A percentile compares a stretch with the other conserved stretches of the same genome.
phyloP scores from a whole-genome alignment of 2,888 invertebrate genomes.

The Drosophila rubida region DNA sequence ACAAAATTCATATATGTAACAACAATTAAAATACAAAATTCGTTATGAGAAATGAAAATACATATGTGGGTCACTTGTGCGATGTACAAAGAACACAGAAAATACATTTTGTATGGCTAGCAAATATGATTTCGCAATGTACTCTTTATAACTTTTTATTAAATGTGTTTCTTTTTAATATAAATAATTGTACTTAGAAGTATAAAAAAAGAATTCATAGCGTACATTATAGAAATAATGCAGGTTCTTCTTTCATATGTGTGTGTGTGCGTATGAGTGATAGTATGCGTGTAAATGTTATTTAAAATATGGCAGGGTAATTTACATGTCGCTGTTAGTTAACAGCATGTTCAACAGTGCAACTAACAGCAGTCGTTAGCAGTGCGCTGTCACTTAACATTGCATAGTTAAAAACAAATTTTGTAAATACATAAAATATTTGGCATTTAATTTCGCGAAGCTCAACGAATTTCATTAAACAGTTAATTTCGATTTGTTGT shows the following conservation, averaged over 20 bases:
- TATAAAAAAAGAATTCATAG: conserved; percentile 26
- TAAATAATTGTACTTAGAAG: conserved; percentile 53
- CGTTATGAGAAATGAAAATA: conserved; percentile 59
- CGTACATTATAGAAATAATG: conserved; percentile 33
- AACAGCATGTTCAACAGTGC: conserved; percentile 28
- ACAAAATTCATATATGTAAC: conserved; percentile 67
- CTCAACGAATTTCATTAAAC: conserved; percentile 61
- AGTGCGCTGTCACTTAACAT: conserved; percentile 42
- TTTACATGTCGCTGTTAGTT: conserved; percentile 38
- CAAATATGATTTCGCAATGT: conserved; percentile 33
- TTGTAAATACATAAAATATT: conserved; percentile 73
- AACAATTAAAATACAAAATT: conserved; percentile 60
- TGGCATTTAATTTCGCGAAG: conserved; percentile 77
- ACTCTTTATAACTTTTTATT: conserved; percentile 10
- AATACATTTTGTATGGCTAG: conserved; percentile 16
- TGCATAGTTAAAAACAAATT: conserved; percentile 46
- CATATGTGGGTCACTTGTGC: conserved; percentile 7
- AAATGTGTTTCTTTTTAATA: conserved; percentile 16
- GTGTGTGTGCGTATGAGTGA: conserved; percentile 5
- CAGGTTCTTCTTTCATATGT: conserved; percentile 44
- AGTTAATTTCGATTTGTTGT: conserved; percentile 18
- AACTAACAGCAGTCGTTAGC: conserved; percentile 19
- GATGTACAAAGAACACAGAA: conserved; percentile 11
- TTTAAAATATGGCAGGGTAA: conserved; percentile 53
- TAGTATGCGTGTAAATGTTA: conserved; percentile 9